A percentile compares a stretch with the other conserved stretches of the same genome.
Conservation (phyloP, 2,113 vertebrate genomes). For the Madoqua kirkii region DNA sequence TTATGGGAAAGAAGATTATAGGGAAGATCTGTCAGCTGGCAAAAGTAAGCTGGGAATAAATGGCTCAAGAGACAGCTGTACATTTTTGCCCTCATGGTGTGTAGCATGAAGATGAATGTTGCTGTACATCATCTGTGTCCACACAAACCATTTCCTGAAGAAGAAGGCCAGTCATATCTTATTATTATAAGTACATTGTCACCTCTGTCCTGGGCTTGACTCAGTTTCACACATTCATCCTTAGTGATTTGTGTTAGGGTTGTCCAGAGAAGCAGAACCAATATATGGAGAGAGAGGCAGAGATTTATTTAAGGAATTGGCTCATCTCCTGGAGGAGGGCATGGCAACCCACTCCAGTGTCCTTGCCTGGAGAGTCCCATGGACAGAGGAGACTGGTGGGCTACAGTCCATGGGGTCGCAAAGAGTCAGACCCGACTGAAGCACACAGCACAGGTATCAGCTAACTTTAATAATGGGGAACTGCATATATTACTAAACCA, state of each 20-base stretch:
- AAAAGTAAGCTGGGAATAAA: neutral
- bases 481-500: neutral
- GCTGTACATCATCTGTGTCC: neutral
- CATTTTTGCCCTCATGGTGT: neutral
- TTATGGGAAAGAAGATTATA: neutral
- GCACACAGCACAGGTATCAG: neutral
- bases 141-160: neutral
- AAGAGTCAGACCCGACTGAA: neutral
- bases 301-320: neutral
- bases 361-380: neutral
- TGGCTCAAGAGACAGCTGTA: neutral
- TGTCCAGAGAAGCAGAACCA: neutral
- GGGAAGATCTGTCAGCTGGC: too few species aligned
- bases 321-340: neutral
- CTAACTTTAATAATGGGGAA: neutral
- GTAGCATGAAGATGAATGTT: neutral
- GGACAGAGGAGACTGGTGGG: neutral
- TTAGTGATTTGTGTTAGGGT: neutral
- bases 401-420: neutral
- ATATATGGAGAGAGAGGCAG: neutral
- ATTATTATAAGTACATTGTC: neutral
- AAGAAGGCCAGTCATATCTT: neutral
- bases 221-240: neutral
- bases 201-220: neutral
- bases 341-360: neutral